Evolutionary conservation across 2,113 vertebrate genomes (phyloP), one percentile per base, ranked within the genome.

Genomic region (Telmatochromis brachygnathus): DNA sequence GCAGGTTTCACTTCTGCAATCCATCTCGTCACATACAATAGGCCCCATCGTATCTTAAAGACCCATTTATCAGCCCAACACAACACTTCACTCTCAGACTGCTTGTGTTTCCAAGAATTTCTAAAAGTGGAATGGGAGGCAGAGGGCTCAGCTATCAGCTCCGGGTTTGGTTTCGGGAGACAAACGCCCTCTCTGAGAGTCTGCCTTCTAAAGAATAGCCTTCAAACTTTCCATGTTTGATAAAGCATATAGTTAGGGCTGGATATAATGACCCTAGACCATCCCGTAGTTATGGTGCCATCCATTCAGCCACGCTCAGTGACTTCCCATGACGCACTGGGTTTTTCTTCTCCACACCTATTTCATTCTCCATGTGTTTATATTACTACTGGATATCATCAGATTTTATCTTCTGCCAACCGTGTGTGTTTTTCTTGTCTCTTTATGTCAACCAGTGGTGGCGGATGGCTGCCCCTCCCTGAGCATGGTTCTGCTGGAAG

Each of bases 341-440:
- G 56, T 21, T 21, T 37, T 65, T 21, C 19, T 68, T 68, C 62
- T 68, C 62, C 35, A 70, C 35, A 23, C n/a, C 35, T 9, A 39
- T 70, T 70, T 70, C 35, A 42, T 23, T 70, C 62, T 8, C 7
- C 62, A 14, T 39, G 19, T 39, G 65, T 42, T 70, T 23, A 42
- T 6, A 70, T 70, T 37, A 35, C 30, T 1, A 35, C n/a, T 15
- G n/a, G 12, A 70, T 42, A 14, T 68, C 11, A 68, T 68, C 35
- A 39, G 35, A 37, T 68, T 13, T 42, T 23, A 8, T 21, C 62
- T 39, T 4, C 33, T 68, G 33, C 0, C 62, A 37, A 68, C 19
- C 4, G 0, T 68, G 4, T 13, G 19, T 39, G 35, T 68, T 68
- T 2, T 13, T 68, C 35, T 0, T 23, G 12, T 42, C 65, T 42